Base-by-base conservation (phyloP, 1,140 invertebrate species). In the Tetragonula clypearis region DNA sequence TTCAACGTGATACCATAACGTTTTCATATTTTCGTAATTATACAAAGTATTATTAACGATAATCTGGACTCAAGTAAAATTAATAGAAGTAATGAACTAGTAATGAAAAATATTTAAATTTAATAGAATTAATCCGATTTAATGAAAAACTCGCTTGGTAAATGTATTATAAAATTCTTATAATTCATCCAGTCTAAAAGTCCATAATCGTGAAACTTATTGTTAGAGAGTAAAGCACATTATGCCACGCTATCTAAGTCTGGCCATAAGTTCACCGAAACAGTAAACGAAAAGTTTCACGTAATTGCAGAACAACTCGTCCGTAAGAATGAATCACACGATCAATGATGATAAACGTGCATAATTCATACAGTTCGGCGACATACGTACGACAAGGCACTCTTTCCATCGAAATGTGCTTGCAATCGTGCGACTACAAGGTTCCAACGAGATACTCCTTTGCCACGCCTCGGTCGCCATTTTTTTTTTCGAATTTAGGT, bases 261-360 rank as follows among this genome's bases (percentile, higher is more conserved):
- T 6, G 41, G 17, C 21, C 35, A 15, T 72, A 79, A 84, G 56
- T 78, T 62, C 9, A 55, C 53, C 74, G 0, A n/a, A n/a, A 55
- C 6, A 41, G 55, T 77, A 77, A 60, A 23, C 19, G n/a, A 56
- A 79, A 84, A 84, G 68, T 72, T 84, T 79, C 21, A 3, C 73
- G 74, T 78, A 58, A 82, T 82, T 49, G 53, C 69, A 53, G 35
- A 79, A 84, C 26, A 66, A 78, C 23, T 72, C 14, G 73, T 19
- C 35, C 0, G 66, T 17, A 49, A 71, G 19, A 21, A 65, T 65
- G 49, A 72, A 72, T 84, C 72, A 65, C 68, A 19, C 66, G 55
- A 84, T 79, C 82, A 49, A 79, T 84, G 76, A 84, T 26, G 71
- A 78, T 49, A 49, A 49, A 49, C 41, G 41, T 49, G 71, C 15